Evolutionary conservation across 2,113 vertebrate genomes (phyloP).

Genomic region (Sinocyclocheilus maitianheensis): DNA sequence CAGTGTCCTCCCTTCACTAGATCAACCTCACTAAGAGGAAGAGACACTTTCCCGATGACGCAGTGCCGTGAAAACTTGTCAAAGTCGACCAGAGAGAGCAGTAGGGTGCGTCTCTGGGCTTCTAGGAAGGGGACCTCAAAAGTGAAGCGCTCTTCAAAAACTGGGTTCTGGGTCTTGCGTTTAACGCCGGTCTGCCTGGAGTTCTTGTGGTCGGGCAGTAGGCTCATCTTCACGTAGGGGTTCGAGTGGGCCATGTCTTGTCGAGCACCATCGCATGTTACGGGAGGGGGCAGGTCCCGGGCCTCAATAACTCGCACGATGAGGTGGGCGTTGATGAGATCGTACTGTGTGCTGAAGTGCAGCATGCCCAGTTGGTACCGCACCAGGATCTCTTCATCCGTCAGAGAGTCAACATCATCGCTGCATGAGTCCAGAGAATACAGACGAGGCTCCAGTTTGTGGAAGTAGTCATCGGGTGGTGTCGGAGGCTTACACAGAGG

Average conservation of each 20-base stretch:
- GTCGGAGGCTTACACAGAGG: slow-evolving; percentile 80
- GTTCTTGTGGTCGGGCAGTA: slow-evolving; percentile 90
- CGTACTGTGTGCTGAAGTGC: slow-evolving; percentile 89
- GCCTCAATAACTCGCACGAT: slow-evolving; percentile 86
- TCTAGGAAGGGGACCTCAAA: slow-evolving; percentile 89
- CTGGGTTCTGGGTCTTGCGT: slow-evolving; percentile 87
- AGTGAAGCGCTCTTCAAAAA: slow-evolving; percentile 90
- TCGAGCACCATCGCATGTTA: slow-evolving; percentile 78
- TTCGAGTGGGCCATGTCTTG: slow-evolving; percentile 89
- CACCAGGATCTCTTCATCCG: slow-evolving; percentile 85
- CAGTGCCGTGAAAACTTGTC: slow-evolving; percentile 91
- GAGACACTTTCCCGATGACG: slow-evolving; percentile 86
- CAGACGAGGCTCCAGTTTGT: slow-evolving; percentile 84
- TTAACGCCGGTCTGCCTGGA: slow-evolving; percentile 90
- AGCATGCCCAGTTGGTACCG: slow-evolving; percentile 89
- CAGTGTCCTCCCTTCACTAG: slow-evolving; percentile 91
- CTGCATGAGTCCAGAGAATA: slow-evolving; percentile 80
- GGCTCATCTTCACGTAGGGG: slow-evolving; percentile 89
- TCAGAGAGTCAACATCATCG: slow-evolving; percentile 85
- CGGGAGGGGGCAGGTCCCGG: slow-evolving; percentile 82
- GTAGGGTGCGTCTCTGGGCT: slow-evolving; percentile 87
- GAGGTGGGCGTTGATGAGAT: slow-evolving; percentile 84
- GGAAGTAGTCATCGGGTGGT: slow-evolving; percentile 81
- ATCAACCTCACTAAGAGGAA: slow-evolving; percentile 85
- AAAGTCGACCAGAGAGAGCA: slow-evolving; percentile 87